These are phyloP conservation scores for Arge pagana DNA, from an alignment of 2,888 invertebrate genomes.

Conservation along the genomic window DNA sequence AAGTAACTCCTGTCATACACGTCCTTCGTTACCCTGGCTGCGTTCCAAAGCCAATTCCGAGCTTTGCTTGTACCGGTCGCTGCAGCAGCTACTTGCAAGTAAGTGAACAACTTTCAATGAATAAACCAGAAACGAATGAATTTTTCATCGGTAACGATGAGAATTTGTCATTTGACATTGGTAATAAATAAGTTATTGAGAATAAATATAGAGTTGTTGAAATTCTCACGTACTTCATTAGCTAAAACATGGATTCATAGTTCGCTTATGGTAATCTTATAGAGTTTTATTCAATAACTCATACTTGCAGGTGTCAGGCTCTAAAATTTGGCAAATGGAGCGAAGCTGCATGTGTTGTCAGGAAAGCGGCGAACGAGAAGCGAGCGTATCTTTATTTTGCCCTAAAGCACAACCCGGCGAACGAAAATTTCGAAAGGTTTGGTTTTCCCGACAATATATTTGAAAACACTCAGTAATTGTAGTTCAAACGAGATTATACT, in stretches of 20 bases:
- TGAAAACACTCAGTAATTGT: too few species aligned
- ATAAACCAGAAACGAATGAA: background rate
- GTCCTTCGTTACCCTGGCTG: constrained; percentile 90
- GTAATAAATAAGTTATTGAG: background rate
- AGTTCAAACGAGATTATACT: too few species aligned
- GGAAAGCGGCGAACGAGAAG: constrained; percentile 90
- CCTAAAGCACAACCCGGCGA: constrained; percentile 88
- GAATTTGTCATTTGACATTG: background rate
- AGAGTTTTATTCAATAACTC: too few species aligned
- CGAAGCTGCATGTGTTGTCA: constrained; percentile 95
- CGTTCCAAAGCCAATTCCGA: constrained; percentile 90
- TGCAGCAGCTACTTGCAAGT: constrained; percentile 93
- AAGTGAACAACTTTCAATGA: constrained; percentile 32
- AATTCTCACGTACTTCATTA: constrained; percentile 4
- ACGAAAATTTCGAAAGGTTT: constrained; percentile 81
- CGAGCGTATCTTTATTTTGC: constrained; percentile 84
- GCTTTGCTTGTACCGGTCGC: constrained; percentile 89
- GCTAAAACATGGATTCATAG: too few species aligned
- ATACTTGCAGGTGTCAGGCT: constrained; percentile 81
- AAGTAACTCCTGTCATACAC: constrained; percentile 90
- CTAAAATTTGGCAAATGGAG: constrained; percentile 96
- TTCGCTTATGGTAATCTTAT: too few species aligned
- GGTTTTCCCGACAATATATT: constrained; percentile 20
- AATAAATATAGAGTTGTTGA: background rate
- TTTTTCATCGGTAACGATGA: background rate